Evolutionary conservation across 2,888 invertebrate genomes (phyloP).

Genomic region (Merodon equestris): DNA sequence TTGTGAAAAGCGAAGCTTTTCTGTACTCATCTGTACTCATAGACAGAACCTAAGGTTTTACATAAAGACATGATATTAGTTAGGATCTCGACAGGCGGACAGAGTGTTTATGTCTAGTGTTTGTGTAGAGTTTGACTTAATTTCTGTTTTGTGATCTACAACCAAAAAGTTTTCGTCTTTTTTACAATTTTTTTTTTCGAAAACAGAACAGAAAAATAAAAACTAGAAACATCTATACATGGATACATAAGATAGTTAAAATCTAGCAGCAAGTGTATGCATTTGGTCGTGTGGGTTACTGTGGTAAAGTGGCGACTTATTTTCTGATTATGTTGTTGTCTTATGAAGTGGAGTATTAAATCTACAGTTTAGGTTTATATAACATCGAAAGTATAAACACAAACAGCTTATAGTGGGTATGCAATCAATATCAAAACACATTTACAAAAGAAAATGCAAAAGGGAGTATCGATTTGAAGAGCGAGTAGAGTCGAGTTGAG

Average conservation of each 20-base stretch:
- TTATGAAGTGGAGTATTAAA: slow-evolving; percentile 11
- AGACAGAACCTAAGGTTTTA: slow-evolving; percentile 86
- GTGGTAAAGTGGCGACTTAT: slow-evolving; percentile 35
- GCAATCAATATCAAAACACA: slow-evolving; percentile 18
- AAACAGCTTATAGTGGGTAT: slow-evolving; percentile 24
- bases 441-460: slow-evolving; percentile 10
- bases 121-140: slow-evolving; percentile 46
- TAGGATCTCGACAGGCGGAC: neutral
- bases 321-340: slow-evolving; percentile 5
- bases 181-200: too few relatives aligned
- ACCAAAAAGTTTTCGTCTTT: slow-evolving; percentile 52
- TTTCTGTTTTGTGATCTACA: slow-evolving; percentile 54
- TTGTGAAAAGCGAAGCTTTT: slow-evolving; percentile 85
- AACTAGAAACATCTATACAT: slow-evolving; percentile 65
- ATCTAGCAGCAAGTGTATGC: slow-evolving; percentile 53
- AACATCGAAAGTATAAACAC: slow-evolving; percentile 6
- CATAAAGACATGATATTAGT: slow-evolving; percentile 35
- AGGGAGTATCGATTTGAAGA: neutral
- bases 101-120: slow-evolving; percentile 59
- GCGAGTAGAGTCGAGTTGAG: slow-evolving; percentile 18
- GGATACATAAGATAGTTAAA: slow-evolving; percentile 18
- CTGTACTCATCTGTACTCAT: slow-evolving; percentile 94
- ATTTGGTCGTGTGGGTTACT: slow-evolving; percentile 33
- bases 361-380: slow-evolving; percentile 13
- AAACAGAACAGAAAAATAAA: slow-evolving; percentile 19